Percentiles rank a stretch among this genome's conserved stretches.
Evolutionary conservation across 2,797 vertebrate genomes (phyloP).

Genomic region (Knipowitschia caucasica): DNA sequence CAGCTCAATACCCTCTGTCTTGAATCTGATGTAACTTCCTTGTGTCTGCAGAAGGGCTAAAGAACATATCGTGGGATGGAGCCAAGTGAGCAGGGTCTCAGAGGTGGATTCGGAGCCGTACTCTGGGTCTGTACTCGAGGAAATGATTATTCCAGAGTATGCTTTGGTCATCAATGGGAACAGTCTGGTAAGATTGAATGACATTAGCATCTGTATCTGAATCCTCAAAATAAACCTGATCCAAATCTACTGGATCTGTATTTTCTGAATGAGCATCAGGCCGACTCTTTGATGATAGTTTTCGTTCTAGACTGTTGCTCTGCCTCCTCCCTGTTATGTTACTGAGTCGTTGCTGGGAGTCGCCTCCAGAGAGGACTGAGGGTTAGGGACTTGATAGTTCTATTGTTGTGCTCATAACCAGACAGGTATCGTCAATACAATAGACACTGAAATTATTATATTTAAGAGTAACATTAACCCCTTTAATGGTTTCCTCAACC

Average conservation of each 20-base stretch:
- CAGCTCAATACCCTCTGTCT: too few relatives aligned
- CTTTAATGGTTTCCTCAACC: too few relatives aligned
- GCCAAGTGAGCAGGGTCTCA: conserved; percentile 52
- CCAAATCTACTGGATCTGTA: too few relatives aligned
- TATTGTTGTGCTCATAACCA: conserved; percentile 4
- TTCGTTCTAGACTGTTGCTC: conserved; percentile 57
- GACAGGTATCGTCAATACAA: background rate
- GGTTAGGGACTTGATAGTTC: conserved; percentile 19
- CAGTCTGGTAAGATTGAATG: conserved; percentile 74
- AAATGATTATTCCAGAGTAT: conserved; percentile 73
- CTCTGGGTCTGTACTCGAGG: conserved; percentile 64
- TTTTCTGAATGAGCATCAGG: too few relatives aligned
- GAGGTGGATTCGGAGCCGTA: conserved; percentile 59
- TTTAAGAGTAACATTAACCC: too few relatives aligned
- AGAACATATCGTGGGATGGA: conserved; percentile 64
- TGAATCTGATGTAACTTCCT: background rate
- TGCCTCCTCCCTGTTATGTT: conserved; percentile 22
- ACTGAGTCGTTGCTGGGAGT: conserved; percentile 23
- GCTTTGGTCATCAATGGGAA: conserved; percentile 80
- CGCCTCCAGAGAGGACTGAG: conserved; percentile 22
- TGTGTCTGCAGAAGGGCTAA: conserved; percentile 68
- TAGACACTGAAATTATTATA: background rate
- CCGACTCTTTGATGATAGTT: too few relatives aligned
- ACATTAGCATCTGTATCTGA: background rate
- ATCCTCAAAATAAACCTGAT: background rate